Evolutionary conservation across 2,113 vertebrate genomes (phyloP), one percentile per base, ranked within the genome.

Genomic region (Micronycteris hirsuta): DNA sequence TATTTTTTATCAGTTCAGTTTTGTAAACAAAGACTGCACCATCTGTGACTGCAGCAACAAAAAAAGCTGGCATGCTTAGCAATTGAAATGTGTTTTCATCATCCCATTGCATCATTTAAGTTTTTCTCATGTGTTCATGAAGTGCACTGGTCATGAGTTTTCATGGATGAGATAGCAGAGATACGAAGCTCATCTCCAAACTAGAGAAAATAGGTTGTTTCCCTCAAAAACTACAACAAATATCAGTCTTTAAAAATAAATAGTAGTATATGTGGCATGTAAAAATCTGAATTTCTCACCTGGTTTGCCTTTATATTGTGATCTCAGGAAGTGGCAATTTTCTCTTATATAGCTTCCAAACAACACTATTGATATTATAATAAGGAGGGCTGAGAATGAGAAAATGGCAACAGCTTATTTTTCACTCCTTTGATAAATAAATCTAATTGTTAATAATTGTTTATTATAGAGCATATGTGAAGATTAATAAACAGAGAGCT

Each of bases 261-360:
- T 63, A 80, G 36, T 61, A 74, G 38, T 54, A 54, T 15, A 61
- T n/a, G 19, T 61, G n/a, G 86, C 20, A 36, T 91, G 63, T 85
- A 78, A 86, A 71, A 41, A 38, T 74, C 7, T n/a, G 26, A 89
- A 58, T 86, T 91, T 91, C 43, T 88, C 56, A 80, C 81, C n/a
- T 70, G 28, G 80, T 88, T 96, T 95, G 68, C 47, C 12, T 92
- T 86, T 81, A 56, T 7, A 45, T 26, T 82, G 22, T 82, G 43
- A 86, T 81, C 80, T 67, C 61, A 83, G 56, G 41, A 86, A 94
- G 63, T 24, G 67, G 82, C 36, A 83, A 89, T 97, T 96, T 97
- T 94, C 67, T 76, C 88, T 61, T 38, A 47, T 12, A 82, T 10
- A 91, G 13, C 17, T 92, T 56, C 47, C 58, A 68, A 78, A 85